Evolutionary conservation across 2,888 invertebrate species (phyloP).

Genomic region (Meteorus cinctellus): DNA sequence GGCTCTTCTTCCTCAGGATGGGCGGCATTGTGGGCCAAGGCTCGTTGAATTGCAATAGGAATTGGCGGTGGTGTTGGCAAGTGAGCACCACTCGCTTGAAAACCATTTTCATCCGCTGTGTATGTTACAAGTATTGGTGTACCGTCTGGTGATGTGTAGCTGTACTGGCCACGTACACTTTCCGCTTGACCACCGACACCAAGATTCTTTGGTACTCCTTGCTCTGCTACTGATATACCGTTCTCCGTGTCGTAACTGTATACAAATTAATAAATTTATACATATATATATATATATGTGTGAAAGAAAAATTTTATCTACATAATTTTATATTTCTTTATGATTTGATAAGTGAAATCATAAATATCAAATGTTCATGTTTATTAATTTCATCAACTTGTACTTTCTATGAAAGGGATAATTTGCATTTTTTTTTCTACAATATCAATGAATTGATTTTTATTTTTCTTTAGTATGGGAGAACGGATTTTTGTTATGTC

Average conservation of each 20-base stretch:
- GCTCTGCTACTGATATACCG: constrained; percentile 78
- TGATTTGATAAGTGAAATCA: neutral
- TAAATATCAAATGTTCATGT: neutral
- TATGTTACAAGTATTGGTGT: constrained; percentile 78
- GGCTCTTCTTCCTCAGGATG: constrained; percentile 74
- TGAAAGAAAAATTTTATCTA: neutral
- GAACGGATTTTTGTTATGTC: too few relatives aligned
- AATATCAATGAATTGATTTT: too few relatives aligned
- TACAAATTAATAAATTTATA: constrained; percentile 29
- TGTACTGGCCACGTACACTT: constrained; percentile 77
- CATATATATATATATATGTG: too few relatives aligned
- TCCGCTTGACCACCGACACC: constrained; percentile 74
- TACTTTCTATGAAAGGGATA: neutral
- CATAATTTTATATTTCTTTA: neutral
- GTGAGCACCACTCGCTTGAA: constrained; percentile 83
- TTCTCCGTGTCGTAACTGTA: constrained; percentile 78
- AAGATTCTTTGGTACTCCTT: constrained; percentile 76
- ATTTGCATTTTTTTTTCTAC: too few relatives aligned
- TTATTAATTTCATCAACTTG: neutral
- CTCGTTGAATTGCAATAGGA: constrained; percentile 82
- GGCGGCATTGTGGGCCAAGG: constrained; percentile 78
- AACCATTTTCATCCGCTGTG: constrained; percentile 82
- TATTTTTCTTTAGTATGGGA: too few relatives aligned
- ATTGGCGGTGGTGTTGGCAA: constrained; percentile 89
- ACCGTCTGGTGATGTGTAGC: constrained; percentile 82